Percentiles rank a stretch among this genome's conserved stretches.
Conservation (phyloP, 2,888 invertebrate genomes). For the Gasteruption jaculator region DNA sequence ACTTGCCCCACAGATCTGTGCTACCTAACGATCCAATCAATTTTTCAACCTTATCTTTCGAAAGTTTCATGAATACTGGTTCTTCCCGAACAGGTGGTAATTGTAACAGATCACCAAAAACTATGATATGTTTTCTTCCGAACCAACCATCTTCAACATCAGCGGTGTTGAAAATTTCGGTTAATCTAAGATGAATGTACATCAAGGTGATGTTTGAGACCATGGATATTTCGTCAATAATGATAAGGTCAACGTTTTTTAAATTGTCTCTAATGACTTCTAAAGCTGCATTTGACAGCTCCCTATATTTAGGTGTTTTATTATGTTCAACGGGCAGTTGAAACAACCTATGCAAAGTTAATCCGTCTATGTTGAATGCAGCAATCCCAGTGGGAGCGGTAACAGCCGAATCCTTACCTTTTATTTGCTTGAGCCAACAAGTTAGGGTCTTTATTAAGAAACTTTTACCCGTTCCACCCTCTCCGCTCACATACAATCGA, state of each 20-base stretch:
- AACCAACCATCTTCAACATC: slow-evolving; percentile 34
- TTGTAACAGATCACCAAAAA: slow-evolving; percentile 38
- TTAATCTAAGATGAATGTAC: slow-evolving; percentile 29
- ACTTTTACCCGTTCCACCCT: slow-evolving; percentile 34
- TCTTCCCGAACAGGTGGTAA: slow-evolving; percentile 34
- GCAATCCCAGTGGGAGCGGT: slow-evolving; percentile 37
- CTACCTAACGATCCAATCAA: slow-evolving; percentile 16
- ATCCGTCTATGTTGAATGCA: slow-evolving; percentile 37
- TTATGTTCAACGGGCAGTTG: slow-evolving; percentile 36
- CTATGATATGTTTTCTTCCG: slow-evolving; percentile 30
- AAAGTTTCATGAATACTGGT: slow-evolving; percentile 30
- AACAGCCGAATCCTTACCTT: slow-evolving; percentile 31
- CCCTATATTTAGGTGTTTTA: slow-evolving; percentile 28
- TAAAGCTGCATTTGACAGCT: slow-evolving; percentile 28
- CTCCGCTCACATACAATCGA: slow-evolving; percentile 28
- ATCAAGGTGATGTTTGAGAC: slow-evolving; percentile 29
- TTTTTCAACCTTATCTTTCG: slow-evolving; percentile 25
- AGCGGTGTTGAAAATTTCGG: slow-evolving; percentile 33
- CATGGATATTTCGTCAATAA: slow-evolving; percentile 36
- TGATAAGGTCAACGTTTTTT: slow-evolving; percentile 30
- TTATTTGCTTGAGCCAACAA: slow-evolving; percentile 28
- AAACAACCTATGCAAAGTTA: slow-evolving; percentile 35
- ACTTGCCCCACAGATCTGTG: slow-evolving; percentile 28
- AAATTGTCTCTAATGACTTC: slow-evolving; percentile 28
- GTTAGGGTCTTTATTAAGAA: slow-evolving; percentile 25